Base-by-base conservation (phyloP, 2,113 vertebrate species). In the Hydrolagus affinis region DNA sequence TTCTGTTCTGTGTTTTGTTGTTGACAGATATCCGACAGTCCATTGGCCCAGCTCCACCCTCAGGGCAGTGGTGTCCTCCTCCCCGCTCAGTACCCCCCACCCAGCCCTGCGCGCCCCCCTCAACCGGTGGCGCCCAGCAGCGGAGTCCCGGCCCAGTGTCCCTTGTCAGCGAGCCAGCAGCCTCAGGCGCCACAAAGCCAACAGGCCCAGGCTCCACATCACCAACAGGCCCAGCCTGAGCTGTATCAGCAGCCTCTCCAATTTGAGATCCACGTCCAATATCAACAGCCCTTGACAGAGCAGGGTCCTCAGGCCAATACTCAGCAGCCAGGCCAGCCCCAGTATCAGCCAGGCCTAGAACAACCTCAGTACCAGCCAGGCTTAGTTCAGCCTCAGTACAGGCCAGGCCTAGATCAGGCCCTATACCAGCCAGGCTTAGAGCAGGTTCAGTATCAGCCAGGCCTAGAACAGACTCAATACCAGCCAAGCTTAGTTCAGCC, bases 391-490 rank as follows among this genome's bases (percentile, higher is more conserved):
- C 2, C 56, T 0, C 86, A 88, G 86, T 64, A 8, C 74, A 64
- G 85, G 64, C 25, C 44, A 3, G 44, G 44, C 44, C 44, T 6
- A 44, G 1, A 44, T 44, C 44, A 70, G 17, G 1, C 23, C 70
- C 70, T 3, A 7, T 17, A 69, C 68, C 87, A 88, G 66, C 85
- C 86, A 8, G 76, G 25, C 85, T 85, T 6, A 44, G 44, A 44
- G 2, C 44, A 70, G 17, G 1, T 7, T 7, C 70, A 70, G 70
- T 19, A 23, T 7, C 17, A 23, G 17, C 17, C 17, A 2, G 23
- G 17, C 23, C 88, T 89, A 87, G 87, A n/a, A 9, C 89, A 91
- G 85, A 89, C 88, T 86, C 89, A 90, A 85, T 86, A 88, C 74
- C 90, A 92, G 74, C 73, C 87, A 1, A n/a, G 86, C 28, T 87